phyloP scores from a whole-genome alignment of 2,113 vertebrate genomes.

The Thunnus thynnus region DNA sequence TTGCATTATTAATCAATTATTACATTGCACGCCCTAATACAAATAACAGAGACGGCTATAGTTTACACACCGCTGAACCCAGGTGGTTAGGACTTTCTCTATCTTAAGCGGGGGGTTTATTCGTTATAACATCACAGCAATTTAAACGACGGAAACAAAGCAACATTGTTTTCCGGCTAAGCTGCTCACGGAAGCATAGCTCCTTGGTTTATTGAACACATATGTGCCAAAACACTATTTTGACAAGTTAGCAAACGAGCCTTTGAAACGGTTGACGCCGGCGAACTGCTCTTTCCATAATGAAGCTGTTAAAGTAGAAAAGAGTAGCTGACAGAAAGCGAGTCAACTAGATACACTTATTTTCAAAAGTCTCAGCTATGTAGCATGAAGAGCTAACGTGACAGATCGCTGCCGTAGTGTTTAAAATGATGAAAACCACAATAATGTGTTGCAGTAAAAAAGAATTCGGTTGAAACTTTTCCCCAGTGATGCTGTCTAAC shows the following conservation, averaged over 20 bases:
- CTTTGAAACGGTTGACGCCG: conserved; percentile 15
- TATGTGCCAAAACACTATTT: conserved; percentile 33
- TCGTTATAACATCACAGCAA: conserved; percentile 30
- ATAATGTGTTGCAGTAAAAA: neutral
- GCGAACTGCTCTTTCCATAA: conserved; percentile 40
- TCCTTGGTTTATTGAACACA: conserved; percentile 54
- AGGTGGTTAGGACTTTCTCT: conserved; percentile 52
- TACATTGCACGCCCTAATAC: conserved; percentile 50
- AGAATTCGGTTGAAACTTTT: neutral
- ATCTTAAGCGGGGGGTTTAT: conserved; percentile 26
- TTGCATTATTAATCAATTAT: conserved; percentile 82
- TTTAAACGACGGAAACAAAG: conserved; percentile 51
- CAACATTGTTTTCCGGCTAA: conserved; percentile 35
- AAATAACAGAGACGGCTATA: conserved; percentile 59
- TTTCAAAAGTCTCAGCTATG: neutral
- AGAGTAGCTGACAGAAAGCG: neutral
- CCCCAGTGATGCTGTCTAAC: conserved; percentile 12
- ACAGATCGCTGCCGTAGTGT: neutral
- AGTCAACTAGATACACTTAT: no score
- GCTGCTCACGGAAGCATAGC: conserved; percentile 32
- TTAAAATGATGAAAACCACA: neutral
- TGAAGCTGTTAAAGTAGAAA: conserved; percentile 22
- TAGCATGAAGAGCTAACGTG: neutral
- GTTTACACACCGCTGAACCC: conserved; percentile 62
- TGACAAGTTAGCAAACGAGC: conserved; percentile 40